Evolutionary conservation across 2,888 invertebrate genomes (phyloP), one percentile per base, ranked within the genome.

Genomic region (Tetropium fuscum): DNA sequence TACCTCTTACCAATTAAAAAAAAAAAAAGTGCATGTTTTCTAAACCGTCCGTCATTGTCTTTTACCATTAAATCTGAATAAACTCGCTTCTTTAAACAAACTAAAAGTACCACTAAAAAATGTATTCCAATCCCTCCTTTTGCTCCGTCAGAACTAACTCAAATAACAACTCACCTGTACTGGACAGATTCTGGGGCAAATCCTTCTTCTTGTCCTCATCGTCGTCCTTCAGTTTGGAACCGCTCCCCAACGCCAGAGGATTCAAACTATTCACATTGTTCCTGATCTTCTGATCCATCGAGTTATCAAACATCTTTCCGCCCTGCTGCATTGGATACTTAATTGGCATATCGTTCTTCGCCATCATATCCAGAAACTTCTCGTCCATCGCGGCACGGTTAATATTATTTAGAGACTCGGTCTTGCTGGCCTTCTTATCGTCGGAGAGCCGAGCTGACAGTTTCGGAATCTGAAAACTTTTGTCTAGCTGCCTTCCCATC

Each of bases 401-500:
- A 2, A 78, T 64, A 57, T 77, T 78, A 60, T 79, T 78, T 22
- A 61, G 10, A 25, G 49, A 55, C 25, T 78, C 73, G 19, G 66
- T 70, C 34, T 69, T 65, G 34, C 55, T 58, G 3, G 53, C 41
- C 62, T 69, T 74, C 55, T 73, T 74, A 41, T 72, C 73, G 49
- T 64, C 74, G 47, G 58, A 48, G 15, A 34, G 78, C 8, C 75
- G 57, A 3, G 89, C 89, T 0, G 90, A 90, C 58, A 94, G 79
- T 81, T 94, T 94, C 0, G 94, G 94, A 73, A 94, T 94, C 83
- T 94, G 94, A 82, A 93, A 94, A 75, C 92, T 94, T 56, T 90
- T 90, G 54, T 89, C 89, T 72, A 94, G 90, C 6, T 91, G 89
- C 74, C 93, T 93, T 72, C 91, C 91, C 53, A 92, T 83, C 6